phyloP scores from a whole-genome alignment of 92 coral and sea anemone genomes.

The Heteractis magnifica region DNA sequence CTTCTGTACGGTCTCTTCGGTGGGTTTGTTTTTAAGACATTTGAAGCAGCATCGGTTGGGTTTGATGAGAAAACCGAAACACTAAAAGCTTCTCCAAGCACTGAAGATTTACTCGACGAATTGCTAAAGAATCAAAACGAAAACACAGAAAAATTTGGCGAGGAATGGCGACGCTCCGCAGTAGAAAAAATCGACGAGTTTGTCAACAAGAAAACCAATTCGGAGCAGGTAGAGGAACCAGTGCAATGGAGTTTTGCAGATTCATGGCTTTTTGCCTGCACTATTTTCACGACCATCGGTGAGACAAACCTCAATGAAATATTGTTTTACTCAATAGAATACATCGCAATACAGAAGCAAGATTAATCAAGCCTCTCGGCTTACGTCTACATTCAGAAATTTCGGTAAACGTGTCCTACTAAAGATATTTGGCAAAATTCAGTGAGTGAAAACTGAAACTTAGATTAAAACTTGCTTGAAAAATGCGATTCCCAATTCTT shows the following conservation, averaged over 20 bases:
- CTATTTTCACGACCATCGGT: constrained; percentile 75
- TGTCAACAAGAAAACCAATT: constrained; percentile 6
- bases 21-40: constrained; percentile 56
- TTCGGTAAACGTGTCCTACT: no score
- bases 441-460: no score
- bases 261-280: constrained; percentile 81
- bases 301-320: background rate
- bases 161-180: constrained; percentile 57
- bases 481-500: no score
- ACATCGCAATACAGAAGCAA: no score
- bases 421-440: no score
- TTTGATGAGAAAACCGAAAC: constrained; percentile 13
- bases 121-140: constrained; percentile 45
- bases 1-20: constrained; percentile 59
- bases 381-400: no score
- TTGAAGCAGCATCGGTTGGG: constrained; percentile 51
- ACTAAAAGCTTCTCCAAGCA: constrained; percentile 12
- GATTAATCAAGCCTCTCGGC: no score
- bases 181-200: constrained; percentile 48
- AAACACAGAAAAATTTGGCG: constrained; percentile 27
- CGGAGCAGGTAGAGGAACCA: constrained; percentile 9
- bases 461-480: no score
- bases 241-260: constrained; percentile 64
- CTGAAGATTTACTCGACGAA: constrained; percentile 42
- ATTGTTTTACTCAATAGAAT: background rate